Conservation (phyloP, 2,113 vertebrate species). For the Poeciliopsis prolifica region DNA sequence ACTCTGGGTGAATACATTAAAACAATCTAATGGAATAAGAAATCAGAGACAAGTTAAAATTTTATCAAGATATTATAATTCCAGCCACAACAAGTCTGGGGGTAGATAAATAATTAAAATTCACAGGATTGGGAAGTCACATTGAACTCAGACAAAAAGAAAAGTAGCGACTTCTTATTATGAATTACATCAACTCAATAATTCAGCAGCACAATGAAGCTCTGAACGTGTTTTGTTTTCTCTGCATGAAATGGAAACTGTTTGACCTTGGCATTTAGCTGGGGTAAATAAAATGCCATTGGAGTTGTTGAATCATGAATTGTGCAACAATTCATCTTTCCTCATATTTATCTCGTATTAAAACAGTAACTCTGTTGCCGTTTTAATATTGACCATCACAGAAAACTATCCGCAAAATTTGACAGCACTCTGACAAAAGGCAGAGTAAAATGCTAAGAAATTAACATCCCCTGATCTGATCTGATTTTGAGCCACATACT, state of each 20-base stretch:
- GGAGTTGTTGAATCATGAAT: conserved; percentile 39
- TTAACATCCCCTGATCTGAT: neutral
- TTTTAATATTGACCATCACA: conserved; percentile 14
- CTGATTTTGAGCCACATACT: neutral
- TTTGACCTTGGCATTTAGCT: conserved; percentile 63
- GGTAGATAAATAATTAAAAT: conserved; percentile 33
- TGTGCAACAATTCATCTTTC: conserved; percentile 12
- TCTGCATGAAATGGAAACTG: conserved; percentile 21
- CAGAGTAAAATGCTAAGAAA: neutral
- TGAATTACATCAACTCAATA: conserved; percentile 46
- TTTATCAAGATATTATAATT: conserved; percentile 39
- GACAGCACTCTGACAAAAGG: neutral
- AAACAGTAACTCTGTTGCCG: conserved; percentile 10
- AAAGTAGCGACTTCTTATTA: conserved; percentile 31
- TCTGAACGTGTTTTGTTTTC: conserved; percentile 39
- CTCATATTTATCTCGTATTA: conserved; percentile 6
- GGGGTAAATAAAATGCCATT: conserved; percentile 49
- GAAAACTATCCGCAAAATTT: neutral
- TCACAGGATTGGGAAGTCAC: conserved; percentile 10
- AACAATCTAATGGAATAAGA: conserved; percentile 28
- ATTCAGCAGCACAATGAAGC: conserved; percentile 45
- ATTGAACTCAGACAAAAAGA: conserved; percentile 24
- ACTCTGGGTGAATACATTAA: conserved; percentile 42
- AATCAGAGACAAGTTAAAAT: conserved; percentile 18
- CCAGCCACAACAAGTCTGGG: conserved; percentile 11